Conservation (phyloP, 2,797 vertebrate genomes). For the Rhinogobio ventralis region DNA sequence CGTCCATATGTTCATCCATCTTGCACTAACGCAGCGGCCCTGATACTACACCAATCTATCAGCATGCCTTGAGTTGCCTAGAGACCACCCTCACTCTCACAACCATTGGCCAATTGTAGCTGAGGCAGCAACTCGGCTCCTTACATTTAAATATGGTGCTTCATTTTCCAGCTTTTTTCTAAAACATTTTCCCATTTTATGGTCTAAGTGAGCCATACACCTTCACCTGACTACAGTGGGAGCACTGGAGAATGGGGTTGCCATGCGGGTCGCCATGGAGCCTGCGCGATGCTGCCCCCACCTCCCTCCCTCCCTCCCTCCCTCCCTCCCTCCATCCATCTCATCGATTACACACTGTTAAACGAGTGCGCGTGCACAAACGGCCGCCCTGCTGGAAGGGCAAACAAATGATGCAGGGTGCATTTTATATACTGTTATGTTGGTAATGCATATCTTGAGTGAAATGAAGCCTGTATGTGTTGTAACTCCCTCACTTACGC, state of each 20-base stretch:
- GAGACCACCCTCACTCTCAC: conserved; percentile 35
- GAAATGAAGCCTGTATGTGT: not conserved
- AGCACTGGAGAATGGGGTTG: conserved; percentile 41
- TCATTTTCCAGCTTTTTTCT: not conserved
- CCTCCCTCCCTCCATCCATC: not conserved
- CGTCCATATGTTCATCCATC: conserved; percentile 27
- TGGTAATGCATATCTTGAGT: not conserved
- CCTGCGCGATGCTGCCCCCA: conserved; percentile 1
- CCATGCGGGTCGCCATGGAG: conserved; percentile 53
- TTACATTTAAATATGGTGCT: not conserved
- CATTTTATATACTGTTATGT: not conserved
- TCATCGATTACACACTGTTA: conserved; percentile 51
- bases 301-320: not conserved
- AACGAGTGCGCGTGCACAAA: not conserved
- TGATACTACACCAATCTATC: conserved; percentile 39
- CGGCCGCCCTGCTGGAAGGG: conserved; percentile 43
- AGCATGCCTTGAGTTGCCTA: conserved; percentile 38
- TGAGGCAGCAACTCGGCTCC: conserved; percentile 1
- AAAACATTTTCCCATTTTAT: not conserved
- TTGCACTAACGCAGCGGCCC: not conserved
- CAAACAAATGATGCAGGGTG: conserved; percentile 16
- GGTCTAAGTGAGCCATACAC: not conserved
- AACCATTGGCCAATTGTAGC: conserved; percentile 39
- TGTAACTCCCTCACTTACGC: too few species aligned
- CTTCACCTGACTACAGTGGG: conserved; percentile 33